Evolutionary conservation across 2,113 vertebrate species (phyloP), one percentile per base, ranked within the genome.

Genomic region (Hyperopisus bebe): DNA sequence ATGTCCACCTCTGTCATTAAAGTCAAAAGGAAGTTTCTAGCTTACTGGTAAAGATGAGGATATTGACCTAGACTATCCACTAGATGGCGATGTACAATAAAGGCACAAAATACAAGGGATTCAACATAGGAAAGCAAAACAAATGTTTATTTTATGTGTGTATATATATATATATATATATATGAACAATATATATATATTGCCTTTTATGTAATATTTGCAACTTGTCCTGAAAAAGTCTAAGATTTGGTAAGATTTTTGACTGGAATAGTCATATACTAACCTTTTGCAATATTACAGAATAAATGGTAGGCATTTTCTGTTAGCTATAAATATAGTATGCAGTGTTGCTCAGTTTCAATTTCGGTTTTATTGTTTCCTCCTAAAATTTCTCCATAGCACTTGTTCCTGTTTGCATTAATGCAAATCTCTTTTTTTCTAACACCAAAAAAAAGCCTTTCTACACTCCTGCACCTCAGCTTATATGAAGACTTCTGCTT

Each of bases 11-110:
- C n/a, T n/a, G n/a, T 24, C 58, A 62, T 62, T 62, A n/a, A 62
- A 62, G 58, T 66, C n/a, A 66, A 66, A 66, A 27, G n/a, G 62
- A 27, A 31, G n/a, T 31, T 66, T 66, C 3, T 66, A 66, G 21
- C 55, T 62, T 62, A 62, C 8, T 62, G 55, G 55, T 90, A 39
- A 95, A 94, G 87, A 96, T 86, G 85, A 96, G 94, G 46, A 96
- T 95, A 70, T 95, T 95, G 70, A 92, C 93, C 92, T 95, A 95
- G 90, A 96, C 94, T 47, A 95, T 94, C 96, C 96, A 96, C 95
- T 95, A 96, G 91, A 93, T 94, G 0, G 21, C 87, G 48, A 27
- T 66, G 62, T 66, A n/a, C 62, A 11, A 66, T 66, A 66, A 27
- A 66, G 24, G 58, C 58, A 27, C 24, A 66, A 66, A 10, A 10